These are phyloP conservation scores for Colletes gigas DNA, from an alignment of 1,140 invertebrate species.

Conservation along the genomic window DNA sequence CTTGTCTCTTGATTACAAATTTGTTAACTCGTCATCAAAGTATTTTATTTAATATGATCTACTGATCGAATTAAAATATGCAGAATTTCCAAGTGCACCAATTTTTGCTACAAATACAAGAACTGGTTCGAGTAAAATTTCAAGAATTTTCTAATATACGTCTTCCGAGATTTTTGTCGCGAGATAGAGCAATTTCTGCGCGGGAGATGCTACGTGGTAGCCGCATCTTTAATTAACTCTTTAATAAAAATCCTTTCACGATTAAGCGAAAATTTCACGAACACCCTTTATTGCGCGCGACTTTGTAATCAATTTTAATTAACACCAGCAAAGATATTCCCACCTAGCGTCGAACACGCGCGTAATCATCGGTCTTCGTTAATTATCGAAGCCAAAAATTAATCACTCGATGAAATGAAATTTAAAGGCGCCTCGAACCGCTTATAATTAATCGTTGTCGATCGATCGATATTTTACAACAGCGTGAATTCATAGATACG, in stretches of 20 bases:
- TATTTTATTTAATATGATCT: too few species aligned
- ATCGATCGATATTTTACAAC: neutral
- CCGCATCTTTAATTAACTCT: conserved; percentile 13
- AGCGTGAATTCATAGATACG: too few species aligned
- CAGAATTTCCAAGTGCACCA: too few species aligned
- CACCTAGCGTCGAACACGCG: neutral
- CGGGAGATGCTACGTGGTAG: neutral
- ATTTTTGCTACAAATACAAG: too few species aligned
- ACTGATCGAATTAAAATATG: too few species aligned
- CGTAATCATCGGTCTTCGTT: neutral
- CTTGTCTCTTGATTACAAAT: neutral
- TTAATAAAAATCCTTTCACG: neutral
- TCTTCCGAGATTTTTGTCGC: neutral
- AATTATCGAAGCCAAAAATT: conserved; percentile 12
- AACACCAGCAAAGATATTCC: neutral
- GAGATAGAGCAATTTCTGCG: neutral
- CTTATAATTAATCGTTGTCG: conserved; percentile 1
- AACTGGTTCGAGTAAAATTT: too few species aligned
- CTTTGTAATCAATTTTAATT: conserved; percentile 33
- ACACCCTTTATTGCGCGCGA: neutral
- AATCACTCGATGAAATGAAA: conserved; percentile 1
- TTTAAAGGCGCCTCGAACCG: neutral
- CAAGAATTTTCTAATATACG: too few species aligned
- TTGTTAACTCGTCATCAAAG: too few species aligned
- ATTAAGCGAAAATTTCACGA: neutral